Conservation (phyloP, 2,888 invertebrate species). For the Ceraclea dissimilis region DNA sequence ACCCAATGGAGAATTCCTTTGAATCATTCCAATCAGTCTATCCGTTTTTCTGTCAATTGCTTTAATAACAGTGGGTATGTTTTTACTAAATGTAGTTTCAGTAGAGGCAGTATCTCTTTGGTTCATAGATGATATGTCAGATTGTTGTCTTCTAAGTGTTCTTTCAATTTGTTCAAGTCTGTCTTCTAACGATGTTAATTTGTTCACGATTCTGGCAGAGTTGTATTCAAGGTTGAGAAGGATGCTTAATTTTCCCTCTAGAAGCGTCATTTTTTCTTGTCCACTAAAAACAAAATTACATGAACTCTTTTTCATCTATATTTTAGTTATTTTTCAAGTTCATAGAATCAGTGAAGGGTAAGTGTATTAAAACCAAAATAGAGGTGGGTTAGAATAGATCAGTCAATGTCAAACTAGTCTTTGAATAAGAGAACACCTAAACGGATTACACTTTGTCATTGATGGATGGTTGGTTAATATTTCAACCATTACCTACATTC, state of each 20-base stretch:
- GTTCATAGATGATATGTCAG: not conserved
- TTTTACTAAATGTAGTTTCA: not conserved
- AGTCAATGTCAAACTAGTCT: too few relatives aligned
- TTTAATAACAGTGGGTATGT: not conserved
- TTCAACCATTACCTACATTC: too few relatives aligned
- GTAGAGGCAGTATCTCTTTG: not conserved
- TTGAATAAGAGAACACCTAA: too few relatives aligned
- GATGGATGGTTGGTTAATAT: too few relatives aligned
- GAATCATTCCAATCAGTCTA: not conserved
- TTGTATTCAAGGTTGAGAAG: slow-evolving; percentile 36
- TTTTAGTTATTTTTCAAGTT: too few relatives aligned
- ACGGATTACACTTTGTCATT: too few relatives aligned
- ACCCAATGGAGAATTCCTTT: not conserved
- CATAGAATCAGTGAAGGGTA: too few relatives aligned
- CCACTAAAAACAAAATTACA: slow-evolving; percentile 29
- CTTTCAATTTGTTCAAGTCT: slow-evolving; percentile 27
- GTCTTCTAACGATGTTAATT: slow-evolving; percentile 34
- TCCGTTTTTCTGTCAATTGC: not conserved
- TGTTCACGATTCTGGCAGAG: slow-evolving; percentile 35
- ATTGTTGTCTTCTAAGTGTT: slow-evolving; percentile 1
- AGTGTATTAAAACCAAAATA: too few relatives aligned
- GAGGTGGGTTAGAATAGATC: too few relatives aligned
- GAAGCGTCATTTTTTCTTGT: slow-evolving; percentile 34
- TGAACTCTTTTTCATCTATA: not conserved
- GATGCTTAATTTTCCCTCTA: slow-evolving; percentile 33